Base-by-base conservation (phyloP, 2,113 vertebrate genomes). In the Oncorhynchus tshawytscha region DNA sequence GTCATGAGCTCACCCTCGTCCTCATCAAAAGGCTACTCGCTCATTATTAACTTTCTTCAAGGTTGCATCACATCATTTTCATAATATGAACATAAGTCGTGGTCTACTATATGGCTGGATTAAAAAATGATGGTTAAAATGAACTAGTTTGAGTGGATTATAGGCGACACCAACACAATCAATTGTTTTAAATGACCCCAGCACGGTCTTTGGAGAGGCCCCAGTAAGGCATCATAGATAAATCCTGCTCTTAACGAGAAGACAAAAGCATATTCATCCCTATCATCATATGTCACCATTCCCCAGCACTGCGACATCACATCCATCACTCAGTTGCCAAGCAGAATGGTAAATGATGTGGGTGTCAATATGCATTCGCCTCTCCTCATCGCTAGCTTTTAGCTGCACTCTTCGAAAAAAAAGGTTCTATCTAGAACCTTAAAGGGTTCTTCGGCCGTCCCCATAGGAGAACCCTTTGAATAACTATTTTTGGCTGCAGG, bases 251-350 rank as follows among this genome's bases (percentile, higher is more conserved):
- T 67, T 34, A 67, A 9, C 1, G 16, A 16, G 66, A 13, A 67
- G 66, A 67, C 31, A 67, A 6, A 67, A 34, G 29, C 25, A 31
- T 24, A 67, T 29, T 67, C 27, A 67, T 34, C 16, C 25, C 66
- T 34, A 67, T 67, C 66, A 39, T 27, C 66, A 67, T 67, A 67
- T 67, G 66, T 67, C 66, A 67, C 31, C 29, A 20, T 67, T 34
- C 39, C 39, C 39, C 9, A 45, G 39, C 39, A 45, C 39, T 45
- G 39, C 39, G 8, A 45, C 68, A 70, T 4, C 39, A 70, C 15
- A 70, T 67, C 66, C 68, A 24, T 49, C 68, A 22, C n/a, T 12
- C 39, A 22, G 34, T 34, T 8, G 29, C 13, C 66, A 66, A 4
- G 24, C 12, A 29, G 8, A 29, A 34, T 6, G 29, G 27, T 34